Evolutionary conservation across 2,113 vertebrate genomes (phyloP), one percentile per base, ranked within the genome.

Genomic region (Etheostoma cragini): DNA sequence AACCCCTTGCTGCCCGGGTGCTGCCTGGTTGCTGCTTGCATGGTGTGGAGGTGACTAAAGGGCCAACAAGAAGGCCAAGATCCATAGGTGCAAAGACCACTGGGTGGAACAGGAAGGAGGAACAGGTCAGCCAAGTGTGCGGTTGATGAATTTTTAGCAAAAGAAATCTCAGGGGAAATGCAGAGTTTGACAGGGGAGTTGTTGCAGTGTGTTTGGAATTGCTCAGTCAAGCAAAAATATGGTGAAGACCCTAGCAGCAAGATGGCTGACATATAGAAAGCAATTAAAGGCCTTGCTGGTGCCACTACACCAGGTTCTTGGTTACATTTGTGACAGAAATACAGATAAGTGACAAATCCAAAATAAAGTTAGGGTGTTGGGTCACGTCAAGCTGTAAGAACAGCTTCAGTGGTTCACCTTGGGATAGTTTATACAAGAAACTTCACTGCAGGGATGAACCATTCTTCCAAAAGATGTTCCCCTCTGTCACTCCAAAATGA

Each of bases 101-200:
- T 17, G 60, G 45, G 33, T 14, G 30, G 58, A 45, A 6, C 15
- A 45, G 7, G 24, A 45, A 24, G 17, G 45, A 5, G 58, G 24
- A 67, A 50, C 64, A 63, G 79, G 75, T 79, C 70, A 69, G 66
- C 57, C 74, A 88, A 72, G 70, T 85, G 72, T 47, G 75, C 10
- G 1, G 64, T 1, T 54, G n/a, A 21, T 75, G 26, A 63, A 81
- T 47, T 72, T 69, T 87, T 69, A 46, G 50, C 24, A 76, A 57
- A 53, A 83, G 70, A 6, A 58, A 75, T 82, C 71, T 22, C 38
- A 47, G 30, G 69, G 47, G 38, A 61, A 57, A 72, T 52, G 11
- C 33, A 56, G 26, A 4, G 35, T 74, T 72, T 74, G 75, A 78
- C 62, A 35, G 38, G 3, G 10, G 65, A 60, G 24, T 4, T 79